Percentiles rank a stretch among this genome's conserved stretches.
These are phyloP conservation scores for Pheosia gnoma DNA, from an alignment of 2,888 invertebrate species.

Conservation along the genomic window DNA sequence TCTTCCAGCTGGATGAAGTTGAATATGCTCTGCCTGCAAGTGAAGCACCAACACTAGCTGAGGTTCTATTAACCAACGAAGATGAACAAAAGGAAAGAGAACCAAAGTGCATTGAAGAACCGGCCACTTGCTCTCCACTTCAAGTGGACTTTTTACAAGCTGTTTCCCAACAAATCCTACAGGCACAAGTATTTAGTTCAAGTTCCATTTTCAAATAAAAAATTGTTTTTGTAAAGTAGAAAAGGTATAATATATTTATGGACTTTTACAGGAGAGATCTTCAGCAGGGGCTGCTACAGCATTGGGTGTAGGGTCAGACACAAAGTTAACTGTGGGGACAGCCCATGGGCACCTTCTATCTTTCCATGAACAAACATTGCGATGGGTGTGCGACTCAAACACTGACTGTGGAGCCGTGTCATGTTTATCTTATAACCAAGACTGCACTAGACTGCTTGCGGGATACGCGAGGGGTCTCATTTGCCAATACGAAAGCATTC, in stretches of 20 bases:
- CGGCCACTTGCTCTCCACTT: conserved; percentile 68
- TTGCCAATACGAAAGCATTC: conserved; percentile 94
- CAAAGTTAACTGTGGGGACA: conserved; percentile 95
- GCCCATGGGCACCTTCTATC: conserved; percentile 96
- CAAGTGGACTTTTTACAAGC: conserved; percentile 89
- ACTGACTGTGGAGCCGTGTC: conserved; percentile 91
- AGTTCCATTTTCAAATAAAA: too few species aligned
- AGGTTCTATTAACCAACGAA: conserved; percentile 66
- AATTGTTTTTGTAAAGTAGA: neutral
- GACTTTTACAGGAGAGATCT: conserved; percentile 89
- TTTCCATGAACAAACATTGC: conserved; percentile 89
- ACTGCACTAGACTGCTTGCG: conserved; percentile 92
- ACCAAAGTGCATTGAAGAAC: conserved; percentile 53
- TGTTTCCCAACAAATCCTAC: conserved; percentile 93
- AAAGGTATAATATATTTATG: neutral
- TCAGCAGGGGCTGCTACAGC: conserved; percentile 95
- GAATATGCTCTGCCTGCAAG: conserved; percentile 78
- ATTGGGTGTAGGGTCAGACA: conserved; percentile 87
- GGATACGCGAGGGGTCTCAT: conserved; percentile 91
- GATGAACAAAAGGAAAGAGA: conserved; percentile 46
- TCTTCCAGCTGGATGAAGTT: conserved; percentile 71
- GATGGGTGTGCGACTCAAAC: conserved; percentile 92
- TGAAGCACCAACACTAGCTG: conserved; percentile 75
- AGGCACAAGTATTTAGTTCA: conserved; percentile 82
- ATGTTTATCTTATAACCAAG: conserved; percentile 93